A percentile compares a stretch with the other conserved stretches of the same genome.
Evolutionary conservation across 2,888 invertebrate genomes (phyloP).

Genomic region (Eupithecia subfuscata): DNA sequence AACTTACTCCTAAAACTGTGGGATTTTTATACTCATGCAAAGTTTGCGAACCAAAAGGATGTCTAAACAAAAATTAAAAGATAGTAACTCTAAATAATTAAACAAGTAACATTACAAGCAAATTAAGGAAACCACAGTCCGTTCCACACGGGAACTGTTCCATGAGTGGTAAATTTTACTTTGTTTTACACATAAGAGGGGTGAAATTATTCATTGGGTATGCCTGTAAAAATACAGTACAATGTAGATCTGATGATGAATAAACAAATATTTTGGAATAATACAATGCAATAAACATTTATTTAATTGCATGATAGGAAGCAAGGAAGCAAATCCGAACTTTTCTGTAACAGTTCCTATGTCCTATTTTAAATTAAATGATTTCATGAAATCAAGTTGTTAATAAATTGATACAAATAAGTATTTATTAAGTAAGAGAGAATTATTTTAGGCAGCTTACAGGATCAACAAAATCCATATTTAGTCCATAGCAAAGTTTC

Average conservation of each 20-base stretch:
- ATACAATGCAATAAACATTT: neutral
- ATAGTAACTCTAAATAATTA: neutral
- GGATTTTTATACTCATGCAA: neutral
- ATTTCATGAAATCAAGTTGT: no score
- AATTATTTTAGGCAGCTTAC: conserved; percentile 82
- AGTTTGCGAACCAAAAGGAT: neutral
- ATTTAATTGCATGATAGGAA: neutral
- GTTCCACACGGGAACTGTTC: neutral
- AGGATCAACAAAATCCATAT: conserved; percentile 98
- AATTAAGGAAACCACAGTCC: neutral
- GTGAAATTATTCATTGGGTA: neutral
- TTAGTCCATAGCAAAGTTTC: conserved; percentile 97
- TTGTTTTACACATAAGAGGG: neutral
- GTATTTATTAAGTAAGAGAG: neutral
- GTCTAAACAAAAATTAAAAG: no score
- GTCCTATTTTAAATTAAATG: no score
- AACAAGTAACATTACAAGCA: neutral
- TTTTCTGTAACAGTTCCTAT: neutral
- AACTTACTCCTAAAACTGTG: neutral
- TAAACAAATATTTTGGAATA: neutral
- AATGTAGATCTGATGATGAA: no score
- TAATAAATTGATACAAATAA: neutral
- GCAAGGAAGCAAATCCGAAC: neutral
- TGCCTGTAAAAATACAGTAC: no score
- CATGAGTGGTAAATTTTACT: neutral